Percentiles rank a stretch among this genome's conserved stretches.
Evolutionary conservation across 2,888 invertebrate genomes (phyloP).

Genomic region (Athalia rosae): DNA sequence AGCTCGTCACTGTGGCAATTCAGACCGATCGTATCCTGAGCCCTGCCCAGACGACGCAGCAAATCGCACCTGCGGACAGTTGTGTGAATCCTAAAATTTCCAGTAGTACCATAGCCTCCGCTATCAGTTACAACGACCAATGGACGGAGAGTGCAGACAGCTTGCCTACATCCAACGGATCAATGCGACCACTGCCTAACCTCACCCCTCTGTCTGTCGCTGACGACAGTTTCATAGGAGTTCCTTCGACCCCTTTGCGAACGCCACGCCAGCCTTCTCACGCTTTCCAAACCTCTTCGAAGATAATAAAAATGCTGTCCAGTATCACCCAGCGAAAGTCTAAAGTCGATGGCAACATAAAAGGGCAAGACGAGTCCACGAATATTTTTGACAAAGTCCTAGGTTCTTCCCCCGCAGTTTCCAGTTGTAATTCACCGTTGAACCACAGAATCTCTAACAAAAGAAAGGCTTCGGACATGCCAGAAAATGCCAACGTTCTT

Average conservation of each 20-base stretch:
- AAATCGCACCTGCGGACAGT: slow-evolving; percentile 32
- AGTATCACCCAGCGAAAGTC: slow-evolving; percentile 64
- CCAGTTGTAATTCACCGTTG: slow-evolving; percentile 7
- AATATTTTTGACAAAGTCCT: slow-evolving; percentile 7
- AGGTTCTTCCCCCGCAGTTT: background rate
- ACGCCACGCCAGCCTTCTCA: slow-evolving; percentile 58
- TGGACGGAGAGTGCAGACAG: slow-evolving; percentile 66
- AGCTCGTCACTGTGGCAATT: slow-evolving; percentile 56
- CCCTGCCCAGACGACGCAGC: slow-evolving; percentile 41
- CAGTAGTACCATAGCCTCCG: slow-evolving; percentile 59
- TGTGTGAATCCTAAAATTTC: slow-evolving; percentile 51
- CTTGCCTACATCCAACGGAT: slow-evolving; percentile 57
- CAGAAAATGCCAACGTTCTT: slow-evolving; percentile 53
- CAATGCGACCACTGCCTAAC: slow-evolving; percentile 63
- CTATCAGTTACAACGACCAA: slow-evolving; percentile 61
- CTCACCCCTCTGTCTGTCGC: slow-evolving; percentile 59
- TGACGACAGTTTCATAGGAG: slow-evolving; percentile 59
- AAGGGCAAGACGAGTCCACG: background rate
- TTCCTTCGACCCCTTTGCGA: slow-evolving; percentile 51
- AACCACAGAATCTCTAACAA: slow-evolving; percentile 59
- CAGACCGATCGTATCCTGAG: slow-evolving; percentile 60
- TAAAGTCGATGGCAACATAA: slow-evolving; percentile 46
- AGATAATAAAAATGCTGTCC: slow-evolving; percentile 68
- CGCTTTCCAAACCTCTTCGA: slow-evolving; percentile 68
- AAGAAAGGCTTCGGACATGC: slow-evolving; percentile 64